Conservation (phyloP, 2,113 vertebrate species). For the Apodemus speciosus region DNA sequence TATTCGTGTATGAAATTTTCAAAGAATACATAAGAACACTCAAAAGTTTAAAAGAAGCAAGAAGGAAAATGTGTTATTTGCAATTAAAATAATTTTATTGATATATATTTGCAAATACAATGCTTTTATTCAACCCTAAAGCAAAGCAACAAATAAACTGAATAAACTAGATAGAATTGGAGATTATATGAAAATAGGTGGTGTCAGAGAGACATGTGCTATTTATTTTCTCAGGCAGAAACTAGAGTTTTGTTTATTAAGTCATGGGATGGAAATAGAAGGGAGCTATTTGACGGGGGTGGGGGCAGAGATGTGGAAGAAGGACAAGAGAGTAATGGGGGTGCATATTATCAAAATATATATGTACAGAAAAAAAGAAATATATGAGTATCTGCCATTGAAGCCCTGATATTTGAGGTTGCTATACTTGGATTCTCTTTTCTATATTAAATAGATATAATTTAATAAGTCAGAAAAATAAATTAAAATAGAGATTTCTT, state of each 20-base stretch:
- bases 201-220: neutral
- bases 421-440: neutral
- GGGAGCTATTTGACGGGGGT: neutral
- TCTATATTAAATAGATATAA: neutral
- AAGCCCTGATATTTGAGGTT: neutral
- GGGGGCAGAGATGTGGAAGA: neutral
- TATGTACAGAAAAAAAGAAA: neutral
- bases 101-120: neutral
- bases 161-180: neutral
- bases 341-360: neutral
- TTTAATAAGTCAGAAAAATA: neutral
- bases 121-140: neutral
- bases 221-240: neutral
- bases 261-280: neutral
- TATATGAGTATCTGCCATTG: neutral
- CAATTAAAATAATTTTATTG: neutral
- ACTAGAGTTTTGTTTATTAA: neutral
- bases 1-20: neutral
- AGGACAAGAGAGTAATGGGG: neutral
- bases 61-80: neutral
- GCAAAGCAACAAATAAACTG: neutral
- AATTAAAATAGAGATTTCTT: neutral
- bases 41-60: neutral
- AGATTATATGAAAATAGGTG: neutral
- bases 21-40: neutral